These are phyloP conservation scores for Allolobophora icterica DNA, from an alignment of 2,888 invertebrate species.

Conservation along the genomic window DNA sequence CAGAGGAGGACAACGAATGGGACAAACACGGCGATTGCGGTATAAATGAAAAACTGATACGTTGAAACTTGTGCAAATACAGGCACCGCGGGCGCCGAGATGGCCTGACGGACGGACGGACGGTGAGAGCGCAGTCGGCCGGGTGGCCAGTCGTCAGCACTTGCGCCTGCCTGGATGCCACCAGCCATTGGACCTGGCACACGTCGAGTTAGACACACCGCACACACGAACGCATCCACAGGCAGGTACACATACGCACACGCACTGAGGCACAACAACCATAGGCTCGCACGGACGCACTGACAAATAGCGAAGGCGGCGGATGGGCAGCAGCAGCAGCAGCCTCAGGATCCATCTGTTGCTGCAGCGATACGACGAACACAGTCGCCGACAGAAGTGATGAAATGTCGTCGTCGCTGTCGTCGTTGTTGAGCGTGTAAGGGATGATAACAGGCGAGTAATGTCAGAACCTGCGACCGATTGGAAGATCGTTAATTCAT, in stretches of 20 bases:
- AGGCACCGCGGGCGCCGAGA: neutral
- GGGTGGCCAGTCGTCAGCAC: neutral
- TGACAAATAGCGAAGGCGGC: neutral
- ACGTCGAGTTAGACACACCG: neutral
- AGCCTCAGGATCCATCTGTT: neutral
- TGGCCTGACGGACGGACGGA: neutral
- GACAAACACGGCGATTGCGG: neutral
- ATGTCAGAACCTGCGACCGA: neutral
- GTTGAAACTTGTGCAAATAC: constrained; percentile 12
- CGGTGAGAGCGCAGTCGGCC: neutral
- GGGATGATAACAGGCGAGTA: neutral
- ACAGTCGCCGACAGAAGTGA: neutral
- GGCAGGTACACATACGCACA: neutral
- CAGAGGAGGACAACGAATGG: neutral
- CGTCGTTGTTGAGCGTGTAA: neutral
- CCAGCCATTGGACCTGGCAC: constrained; percentile 10
- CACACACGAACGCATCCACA: neutral
- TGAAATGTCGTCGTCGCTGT: neutral
- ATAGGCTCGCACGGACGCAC: neutral
- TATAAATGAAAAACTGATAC: constrained; percentile 11
- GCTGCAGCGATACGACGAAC: neutral
- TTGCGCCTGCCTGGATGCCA: neutral
- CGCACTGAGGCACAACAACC: neutral
- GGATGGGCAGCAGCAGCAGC: too few relatives aligned
- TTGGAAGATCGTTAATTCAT: neutral